These are phyloP conservation scores for Macaca mulatta DNA, from an alignment of 2,113 vertebrate genomes.

Conservation along the genomic window DNA sequence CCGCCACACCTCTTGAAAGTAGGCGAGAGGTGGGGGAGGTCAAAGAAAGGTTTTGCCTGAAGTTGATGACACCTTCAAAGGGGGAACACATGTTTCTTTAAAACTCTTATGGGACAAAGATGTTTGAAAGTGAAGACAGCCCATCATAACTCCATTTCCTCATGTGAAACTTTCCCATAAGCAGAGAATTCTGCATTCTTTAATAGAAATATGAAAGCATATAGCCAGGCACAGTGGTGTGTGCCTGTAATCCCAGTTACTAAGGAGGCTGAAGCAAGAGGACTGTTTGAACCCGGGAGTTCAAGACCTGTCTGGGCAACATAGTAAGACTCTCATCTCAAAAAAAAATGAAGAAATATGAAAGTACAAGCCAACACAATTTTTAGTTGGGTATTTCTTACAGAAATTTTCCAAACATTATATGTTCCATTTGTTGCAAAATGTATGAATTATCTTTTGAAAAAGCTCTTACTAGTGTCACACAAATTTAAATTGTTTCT, in stretches of 20 bases:
- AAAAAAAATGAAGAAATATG: neutral
- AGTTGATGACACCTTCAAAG: neutral
- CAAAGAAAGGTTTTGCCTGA: neutral
- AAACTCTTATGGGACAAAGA: neutral
- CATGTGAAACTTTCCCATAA: neutral
- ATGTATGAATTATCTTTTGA: neutral
- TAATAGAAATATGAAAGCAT: neutral
- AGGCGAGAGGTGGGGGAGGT: neutral
- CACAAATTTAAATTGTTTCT: neutral
- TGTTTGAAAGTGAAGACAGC: neutral
- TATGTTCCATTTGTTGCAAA: neutral
- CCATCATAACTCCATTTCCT: neutral
- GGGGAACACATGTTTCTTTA: neutral
- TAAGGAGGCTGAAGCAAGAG: too few relatives aligned
- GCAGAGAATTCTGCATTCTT: neutral
- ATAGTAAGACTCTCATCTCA: too few relatives aligned
- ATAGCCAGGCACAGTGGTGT: neutral
- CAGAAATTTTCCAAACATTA: neutral
- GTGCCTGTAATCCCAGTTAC: too few relatives aligned
- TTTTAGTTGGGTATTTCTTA: neutral
- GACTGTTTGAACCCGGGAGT: too few relatives aligned
- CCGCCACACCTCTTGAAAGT: neutral
- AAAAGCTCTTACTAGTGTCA: constrained; percentile 22
- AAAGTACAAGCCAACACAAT: neutral
- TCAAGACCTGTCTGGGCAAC: too few relatives aligned